A percentile compares a stretch with the other conserved stretches of the same genome.
Conservation (phyloP, 2,797 vertebrate species). For the Sarcophilus harrisii region DNA sequence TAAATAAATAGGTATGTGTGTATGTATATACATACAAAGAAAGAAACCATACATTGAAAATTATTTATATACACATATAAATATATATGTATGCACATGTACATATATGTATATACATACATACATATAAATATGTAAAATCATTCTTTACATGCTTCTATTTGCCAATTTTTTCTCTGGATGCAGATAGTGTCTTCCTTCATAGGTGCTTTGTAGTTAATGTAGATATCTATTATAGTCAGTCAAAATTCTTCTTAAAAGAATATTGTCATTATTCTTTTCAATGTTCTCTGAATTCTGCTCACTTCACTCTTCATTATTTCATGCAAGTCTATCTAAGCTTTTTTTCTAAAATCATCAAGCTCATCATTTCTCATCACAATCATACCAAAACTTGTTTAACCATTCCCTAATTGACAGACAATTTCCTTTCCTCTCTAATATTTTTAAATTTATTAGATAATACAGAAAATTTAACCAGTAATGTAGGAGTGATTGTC, state of each 20-base stretch:
- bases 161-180: background rate
- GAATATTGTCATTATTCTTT: background rate
- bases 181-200: background rate
- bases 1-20: no score
- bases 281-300: background rate
- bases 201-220: background rate
- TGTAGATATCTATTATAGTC: background rate
- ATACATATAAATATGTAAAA: background rate
- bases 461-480: background rate
- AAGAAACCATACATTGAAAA: no score
- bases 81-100: background rate
- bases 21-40: background rate
- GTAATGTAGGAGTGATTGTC: background rate
- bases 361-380: background rate
- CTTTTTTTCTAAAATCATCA: background rate
- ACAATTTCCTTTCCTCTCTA: background rate
- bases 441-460: background rate
- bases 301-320: background rate
- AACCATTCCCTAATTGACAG: background rate
- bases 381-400: background rate
- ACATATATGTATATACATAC: accelerated
- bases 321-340: background rate
- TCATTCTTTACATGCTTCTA: background rate
- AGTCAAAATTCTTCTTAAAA: background rate
- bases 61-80: no score